These are phyloP conservation scores for Drosophila elegans DNA, from an alignment of 1,140 invertebrate genomes.

Conservation along the genomic window DNA sequence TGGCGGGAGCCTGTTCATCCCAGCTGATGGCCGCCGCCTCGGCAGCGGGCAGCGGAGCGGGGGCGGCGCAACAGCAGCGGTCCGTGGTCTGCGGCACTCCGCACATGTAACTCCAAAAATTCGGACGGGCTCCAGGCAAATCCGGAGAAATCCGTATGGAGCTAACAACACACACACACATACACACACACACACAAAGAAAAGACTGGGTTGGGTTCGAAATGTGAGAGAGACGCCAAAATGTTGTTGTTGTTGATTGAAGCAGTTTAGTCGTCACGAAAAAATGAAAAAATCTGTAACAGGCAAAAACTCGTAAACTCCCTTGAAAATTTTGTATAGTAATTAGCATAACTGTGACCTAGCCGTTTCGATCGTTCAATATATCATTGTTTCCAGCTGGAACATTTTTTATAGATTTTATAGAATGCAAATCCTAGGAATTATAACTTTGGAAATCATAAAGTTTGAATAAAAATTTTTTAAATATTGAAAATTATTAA, in stretches of 20 bases:
- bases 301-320: constrained; percentile 29
- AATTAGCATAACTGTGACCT: constrained; percentile 28
- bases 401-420: constrained; percentile 24
- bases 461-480: constrained; percentile 31
- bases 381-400: neutral
- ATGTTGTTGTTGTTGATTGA: constrained; percentile 77
- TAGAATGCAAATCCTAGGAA: constrained; percentile 12
- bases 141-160: constrained; percentile 21
- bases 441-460: neutral
- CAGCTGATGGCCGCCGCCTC: constrained; percentile 76
- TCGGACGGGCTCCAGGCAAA: constrained; percentile 11
- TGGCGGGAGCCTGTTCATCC: constrained; percentile 77
- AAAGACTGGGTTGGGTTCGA: constrained; percentile 40
- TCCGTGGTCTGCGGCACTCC: constrained; percentile 81
- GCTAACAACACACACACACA: constrained; percentile 30
- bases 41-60: constrained; percentile 71
- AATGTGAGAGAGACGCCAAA: constrained; percentile 72
- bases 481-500: neutral
- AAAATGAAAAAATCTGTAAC: constrained; percentile 51
- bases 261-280: constrained; percentile 75
- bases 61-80: constrained; percentile 71
- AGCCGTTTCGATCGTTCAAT: constrained; percentile 5
- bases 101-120: constrained; percentile 69
- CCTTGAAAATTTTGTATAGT: constrained; percentile 22
- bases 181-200: constrained; percentile 34